Conservation (phyloP, 2,888 invertebrate species). For the Crioceris asparagi region DNA sequence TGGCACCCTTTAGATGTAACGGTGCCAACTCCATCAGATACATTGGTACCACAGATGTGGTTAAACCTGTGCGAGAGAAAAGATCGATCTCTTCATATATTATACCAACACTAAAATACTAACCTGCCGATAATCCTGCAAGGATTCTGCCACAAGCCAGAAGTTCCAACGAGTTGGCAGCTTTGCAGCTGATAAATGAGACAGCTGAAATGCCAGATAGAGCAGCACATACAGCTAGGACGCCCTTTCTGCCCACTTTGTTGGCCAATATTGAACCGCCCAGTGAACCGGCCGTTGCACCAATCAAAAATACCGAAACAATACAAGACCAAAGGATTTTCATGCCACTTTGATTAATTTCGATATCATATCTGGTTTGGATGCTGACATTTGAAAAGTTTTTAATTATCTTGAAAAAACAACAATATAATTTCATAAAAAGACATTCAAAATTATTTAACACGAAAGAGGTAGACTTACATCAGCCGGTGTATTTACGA, state of each 20-base stretch:
- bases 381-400: slow-evolving; percentile 64
- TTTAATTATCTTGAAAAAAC: slow-evolving; percentile 50
- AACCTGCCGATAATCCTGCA: slow-evolving; percentile 65
- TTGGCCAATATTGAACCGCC: slow-evolving; percentile 72
- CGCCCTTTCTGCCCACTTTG: slow-evolving; percentile 63
- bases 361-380: no score
- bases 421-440: neutral
- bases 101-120: neutral
- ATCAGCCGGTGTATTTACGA: slow-evolving; percentile 69
- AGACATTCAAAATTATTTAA: neutral
- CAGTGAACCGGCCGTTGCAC: slow-evolving; percentile 80
- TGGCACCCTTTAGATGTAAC: slow-evolving; percentile 61
- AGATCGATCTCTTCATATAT: neutral
- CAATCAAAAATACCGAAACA: slow-evolving; percentile 82
- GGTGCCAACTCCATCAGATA: slow-evolving; percentile 86
- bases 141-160: slow-evolving; percentile 65
- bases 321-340: slow-evolving; percentile 79
- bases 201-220: slow-evolving; percentile 58
- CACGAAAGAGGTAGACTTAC: slow-evolving; percentile 41
- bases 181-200: slow-evolving; percentile 56
- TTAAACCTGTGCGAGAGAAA: slow-evolving; percentile 51
- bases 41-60: slow-evolving; percentile 81
- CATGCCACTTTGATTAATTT: no score
- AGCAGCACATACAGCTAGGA: slow-evolving; percentile 58
- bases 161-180: slow-evolving; percentile 65